These are phyloP conservation scores for Dendropsophus ebraccatus DNA, from an alignment of 2,113 vertebrate species.

Conservation along the genomic window DNA sequence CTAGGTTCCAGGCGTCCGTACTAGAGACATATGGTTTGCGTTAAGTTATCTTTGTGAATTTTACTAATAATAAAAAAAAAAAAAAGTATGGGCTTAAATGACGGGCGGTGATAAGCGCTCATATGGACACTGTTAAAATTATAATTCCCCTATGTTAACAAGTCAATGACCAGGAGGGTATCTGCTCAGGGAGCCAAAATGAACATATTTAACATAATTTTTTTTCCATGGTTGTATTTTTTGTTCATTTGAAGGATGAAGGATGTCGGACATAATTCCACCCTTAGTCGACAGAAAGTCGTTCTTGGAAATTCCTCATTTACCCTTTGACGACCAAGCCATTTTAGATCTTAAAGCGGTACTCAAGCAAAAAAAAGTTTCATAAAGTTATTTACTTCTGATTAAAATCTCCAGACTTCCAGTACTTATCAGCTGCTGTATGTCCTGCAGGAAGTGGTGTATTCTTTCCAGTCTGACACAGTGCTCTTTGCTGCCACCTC, in stretches of 20 bases:
- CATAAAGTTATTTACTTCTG: background rate
- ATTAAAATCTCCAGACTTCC: too few species aligned
- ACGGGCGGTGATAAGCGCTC: conserved; percentile 25
- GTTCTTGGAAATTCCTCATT: background rate
- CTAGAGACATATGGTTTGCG: conserved; percentile 33
- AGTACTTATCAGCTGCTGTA: too few species aligned
- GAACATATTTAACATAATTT: conserved; percentile 29
- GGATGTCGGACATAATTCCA: background rate
- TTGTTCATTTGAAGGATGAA: background rate
- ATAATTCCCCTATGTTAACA: conserved; percentile 39
- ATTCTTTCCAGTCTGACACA: too few species aligned
- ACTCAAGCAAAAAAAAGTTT: too few species aligned
- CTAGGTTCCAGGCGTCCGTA: background rate
- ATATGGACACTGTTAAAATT: conserved; percentile 55
- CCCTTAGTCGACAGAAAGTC: background rate
- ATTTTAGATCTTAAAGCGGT: too few species aligned
- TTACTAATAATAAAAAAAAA: too few species aligned
- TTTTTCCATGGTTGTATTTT: background rate
- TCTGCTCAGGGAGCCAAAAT: conserved; percentile 28
- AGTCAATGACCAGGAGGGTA: conserved; percentile 46
- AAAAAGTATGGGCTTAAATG: conserved; percentile 34
- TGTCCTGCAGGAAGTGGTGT: too few species aligned
- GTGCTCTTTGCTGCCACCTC: too few species aligned
- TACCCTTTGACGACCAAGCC: background rate
- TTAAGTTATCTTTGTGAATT: conserved; percentile 54